phyloP scores from a whole-genome alignment of 2,888 invertebrate genomes.

The Mellilla xanthometata region DNA sequence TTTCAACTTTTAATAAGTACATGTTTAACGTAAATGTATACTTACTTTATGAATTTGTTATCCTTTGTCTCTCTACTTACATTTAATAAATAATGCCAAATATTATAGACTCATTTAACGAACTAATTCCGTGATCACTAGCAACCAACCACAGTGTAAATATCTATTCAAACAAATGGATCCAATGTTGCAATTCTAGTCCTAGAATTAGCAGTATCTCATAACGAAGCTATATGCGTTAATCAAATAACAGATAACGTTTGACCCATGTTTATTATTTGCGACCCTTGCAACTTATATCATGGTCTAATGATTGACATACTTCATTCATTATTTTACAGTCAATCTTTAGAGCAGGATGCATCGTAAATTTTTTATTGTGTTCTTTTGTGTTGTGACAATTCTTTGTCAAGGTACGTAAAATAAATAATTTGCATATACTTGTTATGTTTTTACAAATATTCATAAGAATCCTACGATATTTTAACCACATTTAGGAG shows the following conservation, averaged over 20 bases:
- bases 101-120: too few relatives aligned
- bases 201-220: background rate
- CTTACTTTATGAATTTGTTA: too few relatives aligned
- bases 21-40: too few relatives aligned
- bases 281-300: background rate
- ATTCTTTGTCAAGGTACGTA: constrained; percentile 20
- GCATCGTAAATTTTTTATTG: constrained; percentile 1
- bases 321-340: background rate
- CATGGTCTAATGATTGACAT: background rate
- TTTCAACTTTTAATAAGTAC: constrained; percentile 63
- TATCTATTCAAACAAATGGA: too few relatives aligned
- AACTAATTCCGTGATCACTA: too few relatives aligned
- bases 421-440: background rate
- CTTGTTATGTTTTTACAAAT: too few relatives aligned
- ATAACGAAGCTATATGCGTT: background rate
- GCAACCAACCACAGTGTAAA: too few relatives aligned
- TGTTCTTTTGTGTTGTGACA: constrained; percentile 4
- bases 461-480: too few relatives aligned
- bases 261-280: background rate
- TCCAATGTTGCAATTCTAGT: too few relatives aligned
- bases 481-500: too few relatives aligned
- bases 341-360: constrained; percentile 5
- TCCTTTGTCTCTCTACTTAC: too few relatives aligned
- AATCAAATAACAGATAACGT: constrained; percentile 1
- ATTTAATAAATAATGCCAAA: too few relatives aligned